These are phyloP conservation scores for Pelagia noctiluca DNA, from an alignment of 30 jellyfish, hydroid and myxozoan species.

Conservation along the genomic window DNA sequence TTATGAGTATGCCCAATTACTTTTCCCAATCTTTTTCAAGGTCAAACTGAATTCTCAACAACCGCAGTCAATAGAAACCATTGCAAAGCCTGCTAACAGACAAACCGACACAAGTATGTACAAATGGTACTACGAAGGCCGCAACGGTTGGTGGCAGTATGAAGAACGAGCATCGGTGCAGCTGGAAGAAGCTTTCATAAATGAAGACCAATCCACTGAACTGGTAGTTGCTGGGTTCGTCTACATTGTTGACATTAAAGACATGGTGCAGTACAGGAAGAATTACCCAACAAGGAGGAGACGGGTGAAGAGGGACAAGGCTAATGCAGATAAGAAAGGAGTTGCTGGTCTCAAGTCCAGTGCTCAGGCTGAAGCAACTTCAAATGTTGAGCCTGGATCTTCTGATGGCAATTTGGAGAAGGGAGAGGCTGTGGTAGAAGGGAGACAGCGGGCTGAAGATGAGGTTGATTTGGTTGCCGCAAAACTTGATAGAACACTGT, in stretches of 20 bases:
- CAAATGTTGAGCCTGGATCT: neutral
- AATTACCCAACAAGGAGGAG: slow-evolving; percentile 81
- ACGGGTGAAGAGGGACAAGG: slow-evolving; percentile 83
- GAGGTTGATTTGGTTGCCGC: slow-evolving; percentile 9
- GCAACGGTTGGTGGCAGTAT: slow-evolving; percentile 99
- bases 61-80: too few relatives aligned
- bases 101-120: slow-evolving; percentile 1
- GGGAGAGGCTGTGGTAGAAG: neutral
- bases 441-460: neutral
- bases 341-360: slow-evolving; percentile 90
- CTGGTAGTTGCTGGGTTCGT: slow-evolving; percentile 88
- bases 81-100: neutral
- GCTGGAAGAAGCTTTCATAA: slow-evolving; percentile 77
- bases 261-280: slow-evolving; percentile 90
- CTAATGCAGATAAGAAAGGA: slow-evolving; percentile 82
- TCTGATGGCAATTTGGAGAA: neutral
- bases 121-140: slow-evolving; percentile 97
- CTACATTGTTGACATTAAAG: slow-evolving; percentile 78
- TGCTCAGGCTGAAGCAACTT: neutral
- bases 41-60: too few relatives aligned
- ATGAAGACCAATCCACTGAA: slow-evolving; percentile 75
- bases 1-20: too few relatives aligned
- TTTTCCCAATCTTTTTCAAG: too few relatives aligned
- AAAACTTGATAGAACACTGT: slow-evolving; percentile 29
- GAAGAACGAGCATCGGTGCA: slow-evolving; percentile 89